These are phyloP conservation scores for Amphibalanus amphitrite DNA, from an alignment of 1,140 invertebrate species.

Conservation along the genomic window DNA sequence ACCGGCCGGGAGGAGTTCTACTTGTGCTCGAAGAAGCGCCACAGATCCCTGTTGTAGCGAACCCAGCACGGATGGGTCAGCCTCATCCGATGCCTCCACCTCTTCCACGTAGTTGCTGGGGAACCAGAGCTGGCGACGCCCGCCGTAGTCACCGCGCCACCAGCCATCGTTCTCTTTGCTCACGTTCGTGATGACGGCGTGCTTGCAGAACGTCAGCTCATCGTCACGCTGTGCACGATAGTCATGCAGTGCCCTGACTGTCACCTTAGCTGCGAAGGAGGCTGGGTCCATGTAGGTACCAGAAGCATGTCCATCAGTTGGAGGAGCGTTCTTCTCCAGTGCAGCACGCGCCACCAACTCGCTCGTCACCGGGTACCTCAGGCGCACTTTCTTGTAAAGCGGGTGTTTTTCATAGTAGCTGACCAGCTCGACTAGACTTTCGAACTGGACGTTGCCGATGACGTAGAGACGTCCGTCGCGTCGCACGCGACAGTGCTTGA, in stretches of 20 bases:
- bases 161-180: conserved; percentile 63
- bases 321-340: conserved; percentile 4
- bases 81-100: conserved; percentile 52
- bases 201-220: conserved; percentile 83
- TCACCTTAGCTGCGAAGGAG: conserved; percentile 45
- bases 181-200: conserved; percentile 90
- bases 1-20: neutral
- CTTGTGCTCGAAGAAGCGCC: neutral
- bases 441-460: conserved; percentile 78
- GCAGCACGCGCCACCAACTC: conserved; percentile 41
- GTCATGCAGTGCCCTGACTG: conserved; percentile 38
- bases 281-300: neutral
- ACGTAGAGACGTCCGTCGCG: conserved; percentile 62
- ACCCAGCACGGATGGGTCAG: conserved; percentile 18
- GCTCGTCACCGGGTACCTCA: conserved; percentile 71
- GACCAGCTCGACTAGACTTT: conserved; percentile 81
- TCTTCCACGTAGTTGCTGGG: conserved; percentile 86
- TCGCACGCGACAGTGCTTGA: conserved; percentile 88
- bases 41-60: neutral
- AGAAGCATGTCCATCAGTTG: neutral
- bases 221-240: conserved; percentile 72
- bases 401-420: conserved; percentile 78
- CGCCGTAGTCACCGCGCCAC: conserved; percentile 91
- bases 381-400: conserved; percentile 72
- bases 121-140: conserved; percentile 78